These are phyloP conservation scores for Uloborus plumipes DNA, from an alignment of 2,888 invertebrate genomes.

Conservation along the genomic window DNA sequence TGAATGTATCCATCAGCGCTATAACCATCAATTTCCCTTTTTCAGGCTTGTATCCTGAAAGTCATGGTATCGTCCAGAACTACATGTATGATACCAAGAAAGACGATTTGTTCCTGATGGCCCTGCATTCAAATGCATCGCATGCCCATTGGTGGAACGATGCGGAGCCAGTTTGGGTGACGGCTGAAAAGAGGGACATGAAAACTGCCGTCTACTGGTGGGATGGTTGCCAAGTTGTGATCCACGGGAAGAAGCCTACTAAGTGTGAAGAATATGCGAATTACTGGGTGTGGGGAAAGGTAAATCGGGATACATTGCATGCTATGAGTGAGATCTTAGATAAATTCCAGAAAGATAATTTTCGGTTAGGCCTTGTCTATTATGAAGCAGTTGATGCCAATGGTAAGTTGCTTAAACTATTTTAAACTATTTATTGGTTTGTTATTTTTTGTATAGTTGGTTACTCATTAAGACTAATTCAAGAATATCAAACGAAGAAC, in stretches of 20 bases:
- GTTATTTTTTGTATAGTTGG: too few species aligned
- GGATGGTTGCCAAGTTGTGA: slow-evolving; percentile 67
- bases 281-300: slow-evolving; percentile 61
- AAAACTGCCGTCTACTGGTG: slow-evolving; percentile 67
- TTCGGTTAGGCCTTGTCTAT: slow-evolving; percentile 60
- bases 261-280: slow-evolving; percentile 61
- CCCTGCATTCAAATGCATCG: slow-evolving; percentile 66
- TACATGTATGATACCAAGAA: slow-evolving; percentile 70
- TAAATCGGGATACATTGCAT: slow-evolving; percentile 49
- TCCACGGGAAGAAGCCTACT: slow-evolving; percentile 48
- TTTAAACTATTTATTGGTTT: neutral
- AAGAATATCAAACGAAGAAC: too few species aligned
- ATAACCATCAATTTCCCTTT: too few species aligned
- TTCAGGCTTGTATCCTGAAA: slow-evolving; percentile 69
- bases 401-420: slow-evolving; percentile 39
- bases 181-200: slow-evolving; percentile 65
- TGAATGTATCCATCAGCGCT: too few species aligned
- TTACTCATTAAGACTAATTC: too few species aligned
- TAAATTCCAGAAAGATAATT: slow-evolving; percentile 62
- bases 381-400: slow-evolving; percentile 66
- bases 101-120: slow-evolving; percentile 67
- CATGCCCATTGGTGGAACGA: slow-evolving; percentile 67
- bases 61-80: slow-evolving; percentile 71
- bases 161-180: slow-evolving; percentile 67
- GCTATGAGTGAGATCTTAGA: slow-evolving; percentile 58